A percentile compares a stretch with the other conserved stretches of the same genome.
These are phyloP conservation scores for Archips crataeganus DNA, from an alignment of 2,888 invertebrate species.

Conservation along the genomic window DNA sequence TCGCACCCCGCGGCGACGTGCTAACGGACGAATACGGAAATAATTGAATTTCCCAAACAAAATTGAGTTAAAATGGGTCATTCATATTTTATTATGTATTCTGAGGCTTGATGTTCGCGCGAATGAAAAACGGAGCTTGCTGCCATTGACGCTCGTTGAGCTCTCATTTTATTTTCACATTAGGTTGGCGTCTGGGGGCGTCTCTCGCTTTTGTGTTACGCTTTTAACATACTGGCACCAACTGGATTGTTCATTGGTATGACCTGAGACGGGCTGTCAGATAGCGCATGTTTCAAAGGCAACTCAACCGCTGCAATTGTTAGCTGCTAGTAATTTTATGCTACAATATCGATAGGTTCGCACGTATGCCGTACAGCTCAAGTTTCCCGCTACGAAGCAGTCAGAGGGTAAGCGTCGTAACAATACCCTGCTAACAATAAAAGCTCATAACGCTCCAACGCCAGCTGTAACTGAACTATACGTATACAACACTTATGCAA, in stretches of 20 bases:
- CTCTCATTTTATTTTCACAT: conserved; percentile 37
- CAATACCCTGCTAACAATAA: conserved; percentile 32
- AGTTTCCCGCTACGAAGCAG: conserved; percentile 1
- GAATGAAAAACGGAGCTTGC: conserved; percentile 24
- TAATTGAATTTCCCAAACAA: conserved; percentile 62
- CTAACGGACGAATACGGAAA: conserved; percentile 52
- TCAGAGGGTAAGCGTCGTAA: background rate
- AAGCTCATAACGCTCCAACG: conserved; percentile 22
- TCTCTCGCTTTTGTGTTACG: conserved; percentile 21
- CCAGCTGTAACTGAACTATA: conserved; percentile 28
- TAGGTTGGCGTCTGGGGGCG: conserved; percentile 17
- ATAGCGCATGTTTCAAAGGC: background rate
- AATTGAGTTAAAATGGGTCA: conserved; percentile 58
- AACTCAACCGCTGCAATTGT: background rate
- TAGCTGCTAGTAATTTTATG: background rate
- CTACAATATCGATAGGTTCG: background rate
- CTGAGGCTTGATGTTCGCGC: conserved; percentile 23
- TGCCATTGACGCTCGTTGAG: conserved; percentile 32
- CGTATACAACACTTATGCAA: conserved; percentile 38
- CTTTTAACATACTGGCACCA: conserved; percentile 14
- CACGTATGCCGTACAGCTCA: background rate
- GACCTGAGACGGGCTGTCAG: conserved; percentile 1
- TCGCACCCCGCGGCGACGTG: conserved; percentile 45
- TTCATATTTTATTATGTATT: conserved; percentile 58
- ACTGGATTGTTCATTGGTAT: conserved; percentile 10